Conservation (phyloP, 2,113 vertebrate species). For the Salvelinus fontinalis region DNA sequence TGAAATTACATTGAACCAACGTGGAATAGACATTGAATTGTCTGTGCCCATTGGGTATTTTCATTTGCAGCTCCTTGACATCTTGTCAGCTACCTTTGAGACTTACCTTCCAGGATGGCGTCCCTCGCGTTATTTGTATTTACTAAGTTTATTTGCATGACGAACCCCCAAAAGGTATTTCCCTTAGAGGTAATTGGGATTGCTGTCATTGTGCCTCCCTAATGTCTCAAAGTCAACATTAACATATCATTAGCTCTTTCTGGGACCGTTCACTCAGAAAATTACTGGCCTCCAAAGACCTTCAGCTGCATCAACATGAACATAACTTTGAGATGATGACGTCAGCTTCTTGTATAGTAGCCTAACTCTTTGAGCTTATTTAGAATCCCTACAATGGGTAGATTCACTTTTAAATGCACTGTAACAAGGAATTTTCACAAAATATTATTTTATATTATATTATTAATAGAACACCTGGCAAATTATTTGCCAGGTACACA, state of each 20-base stretch:
- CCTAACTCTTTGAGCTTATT: too few species aligned
- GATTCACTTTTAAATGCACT: too few species aligned
- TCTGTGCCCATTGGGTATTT: neutral
- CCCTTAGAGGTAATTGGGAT: conserved; percentile 62
- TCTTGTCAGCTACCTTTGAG: conserved; percentile 53
- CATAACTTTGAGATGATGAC: conserved; percentile 47
- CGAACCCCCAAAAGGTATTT: conserved; percentile 45
- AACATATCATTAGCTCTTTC: conserved; percentile 74
- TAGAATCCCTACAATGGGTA: too few species aligned
- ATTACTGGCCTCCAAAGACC: conserved; percentile 66
- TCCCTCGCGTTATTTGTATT: conserved; percentile 58
- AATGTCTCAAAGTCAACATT: conserved; percentile 63
- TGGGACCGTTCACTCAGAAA: conserved; percentile 71
- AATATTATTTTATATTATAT: too few species aligned
- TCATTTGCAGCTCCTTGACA: conserved; percentile 30
- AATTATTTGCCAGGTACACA: too few species aligned
- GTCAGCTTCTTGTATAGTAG: conserved; percentile 21
- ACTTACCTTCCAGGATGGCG: conserved; percentile 19
- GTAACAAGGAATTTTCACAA: too few species aligned
- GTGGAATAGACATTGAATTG: neutral
- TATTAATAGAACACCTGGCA: too few species aligned
- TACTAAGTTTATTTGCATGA: conserved; percentile 66
- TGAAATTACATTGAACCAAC: too few species aligned
- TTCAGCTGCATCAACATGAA: conserved; percentile 49
- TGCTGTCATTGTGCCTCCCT: conserved; percentile 63